Conservation (phyloP, 1,140 invertebrate genomes). For the Hylyphantes graminicola region DNA sequence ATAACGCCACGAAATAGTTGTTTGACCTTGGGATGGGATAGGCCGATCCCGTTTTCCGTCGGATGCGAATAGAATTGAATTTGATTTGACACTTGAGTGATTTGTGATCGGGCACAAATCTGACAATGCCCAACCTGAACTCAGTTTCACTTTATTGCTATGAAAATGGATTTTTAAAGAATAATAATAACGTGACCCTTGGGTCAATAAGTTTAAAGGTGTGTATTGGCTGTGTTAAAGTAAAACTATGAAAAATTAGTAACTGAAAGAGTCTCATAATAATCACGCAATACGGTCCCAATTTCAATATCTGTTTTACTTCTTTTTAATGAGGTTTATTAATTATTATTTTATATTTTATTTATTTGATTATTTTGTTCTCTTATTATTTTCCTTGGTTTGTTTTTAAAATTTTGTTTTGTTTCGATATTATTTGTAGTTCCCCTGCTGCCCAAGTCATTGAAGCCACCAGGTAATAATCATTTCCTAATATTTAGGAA, state of each 20-base stretch:
- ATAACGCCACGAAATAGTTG: neutral
- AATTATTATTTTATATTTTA: neutral
- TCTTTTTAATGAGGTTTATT: neutral
- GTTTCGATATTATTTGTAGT: conserved; percentile 47
- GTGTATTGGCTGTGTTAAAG: no score
- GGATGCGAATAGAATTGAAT: conserved; percentile 31
- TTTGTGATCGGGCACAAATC: neutral
- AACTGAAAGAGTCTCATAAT: no score
- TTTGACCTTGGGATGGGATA: conserved; percentile 32
- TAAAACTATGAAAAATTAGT: no score
- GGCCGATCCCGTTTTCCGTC: conserved; percentile 28
- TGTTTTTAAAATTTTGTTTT: conserved; percentile 38
- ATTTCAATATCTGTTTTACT: neutral
- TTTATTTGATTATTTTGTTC: conserved; percentile 45
- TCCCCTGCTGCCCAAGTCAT: conserved; percentile 35
- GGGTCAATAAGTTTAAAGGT: no score
- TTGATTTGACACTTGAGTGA: conserved; percentile 52
- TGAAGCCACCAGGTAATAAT: conserved; percentile 61
- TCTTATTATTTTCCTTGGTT: conserved; percentile 33
- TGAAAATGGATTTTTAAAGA: no score
- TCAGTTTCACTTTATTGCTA: no score
- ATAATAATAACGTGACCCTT: no score
- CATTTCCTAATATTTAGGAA: conserved; percentile 1
- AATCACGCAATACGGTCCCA: no score
- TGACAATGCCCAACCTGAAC: no score